Conservation (phyloP, 2,888 invertebrate species). For the Pemphredon lugubris region DNA sequence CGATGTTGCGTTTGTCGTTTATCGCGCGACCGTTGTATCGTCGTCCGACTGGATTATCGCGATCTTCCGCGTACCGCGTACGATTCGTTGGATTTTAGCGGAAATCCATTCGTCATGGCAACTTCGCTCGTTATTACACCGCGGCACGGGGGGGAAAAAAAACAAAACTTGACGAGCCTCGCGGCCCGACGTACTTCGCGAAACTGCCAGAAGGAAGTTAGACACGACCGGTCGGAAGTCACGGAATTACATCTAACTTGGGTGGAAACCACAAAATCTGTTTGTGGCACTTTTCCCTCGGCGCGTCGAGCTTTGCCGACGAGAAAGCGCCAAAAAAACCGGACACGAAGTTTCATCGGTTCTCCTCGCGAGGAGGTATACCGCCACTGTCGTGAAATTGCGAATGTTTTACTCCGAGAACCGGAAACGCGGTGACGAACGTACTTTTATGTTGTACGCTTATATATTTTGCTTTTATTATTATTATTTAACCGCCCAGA, state of each 20-base stretch:
- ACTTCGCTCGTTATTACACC: background rate
- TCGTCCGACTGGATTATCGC: no score
- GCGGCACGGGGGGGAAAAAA: background rate
- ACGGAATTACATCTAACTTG: constrained; percentile 31
- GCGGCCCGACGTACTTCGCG: background rate
- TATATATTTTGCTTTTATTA: no score
- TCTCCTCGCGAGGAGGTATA: background rate
- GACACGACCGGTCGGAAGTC: constrained; percentile 18
- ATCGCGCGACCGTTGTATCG: no score
- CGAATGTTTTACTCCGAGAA: no score
- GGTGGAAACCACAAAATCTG: constrained; percentile 11
- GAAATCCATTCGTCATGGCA: no score
- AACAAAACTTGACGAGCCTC: background rate
- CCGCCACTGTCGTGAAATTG: no score
- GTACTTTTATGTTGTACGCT: no score
- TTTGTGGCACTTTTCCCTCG: constrained; percentile 15
- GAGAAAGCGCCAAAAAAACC: background rate
- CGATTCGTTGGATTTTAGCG: no score
- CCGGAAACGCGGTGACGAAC: no score
- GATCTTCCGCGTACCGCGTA: no score
- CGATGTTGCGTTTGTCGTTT: no score
- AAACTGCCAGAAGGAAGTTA: constrained; percentile 28
- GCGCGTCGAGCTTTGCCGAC: background rate
- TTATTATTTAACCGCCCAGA: no score
- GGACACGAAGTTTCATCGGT: background rate